Conservation (phyloP, 2,797 vertebrate genomes). For the Scomberomorus guttatus region DNA sequence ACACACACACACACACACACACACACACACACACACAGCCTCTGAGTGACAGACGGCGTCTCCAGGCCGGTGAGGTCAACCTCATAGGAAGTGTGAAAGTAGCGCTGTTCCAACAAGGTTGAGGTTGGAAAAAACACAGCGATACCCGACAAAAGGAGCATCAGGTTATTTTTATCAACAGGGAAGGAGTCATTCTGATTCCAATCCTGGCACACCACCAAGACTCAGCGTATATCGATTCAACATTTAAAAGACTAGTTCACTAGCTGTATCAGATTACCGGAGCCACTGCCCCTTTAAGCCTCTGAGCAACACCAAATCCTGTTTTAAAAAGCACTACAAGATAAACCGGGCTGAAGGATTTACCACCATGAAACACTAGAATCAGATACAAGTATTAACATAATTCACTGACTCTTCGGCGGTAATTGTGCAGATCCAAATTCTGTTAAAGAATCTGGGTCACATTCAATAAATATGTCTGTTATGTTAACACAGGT, state of each 20-base stretch:
- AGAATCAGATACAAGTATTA: slow-evolving; percentile 23
- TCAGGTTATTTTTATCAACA: slow-evolving; percentile 51
- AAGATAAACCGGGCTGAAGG: slow-evolving; percentile 41
- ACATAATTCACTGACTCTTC: slow-evolving; percentile 22
- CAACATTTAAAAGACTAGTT: slow-evolving; percentile 73
- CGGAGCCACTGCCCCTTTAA: slow-evolving; percentile 59
- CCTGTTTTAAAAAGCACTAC: slow-evolving; percentile 61
- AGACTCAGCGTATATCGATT: slow-evolving; percentile 68
- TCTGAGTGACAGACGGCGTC: slow-evolving; percentile 41
- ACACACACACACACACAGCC: slow-evolving; percentile 3
- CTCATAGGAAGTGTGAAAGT: slow-evolving; percentile 33
- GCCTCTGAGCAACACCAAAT: slow-evolving; percentile 64
- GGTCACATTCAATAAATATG: slow-evolving; percentile 23
- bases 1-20: neutral
- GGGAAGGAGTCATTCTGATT: slow-evolving; percentile 57
- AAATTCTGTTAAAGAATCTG: slow-evolving; percentile 25
- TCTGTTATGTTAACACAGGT: slow-evolving; percentile 15
- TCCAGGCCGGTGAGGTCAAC: slow-evolving; percentile 23
- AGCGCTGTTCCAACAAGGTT: slow-evolving; percentile 11
- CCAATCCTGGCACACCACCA: slow-evolving; percentile 62
- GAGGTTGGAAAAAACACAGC: slow-evolving; percentile 27
- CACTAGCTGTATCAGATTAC: slow-evolving; percentile 75
- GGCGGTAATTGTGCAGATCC: slow-evolving; percentile 5
- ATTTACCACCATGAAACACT: slow-evolving; percentile 36
- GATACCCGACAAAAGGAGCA: slow-evolving; percentile 15